A percentile compares a stretch with the other conserved stretches of the same genome.
These are phyloP conservation scores for Theristus sp. DNA, from an alignment of 2,888 invertebrate genomes.

Conservation along the genomic window DNA sequence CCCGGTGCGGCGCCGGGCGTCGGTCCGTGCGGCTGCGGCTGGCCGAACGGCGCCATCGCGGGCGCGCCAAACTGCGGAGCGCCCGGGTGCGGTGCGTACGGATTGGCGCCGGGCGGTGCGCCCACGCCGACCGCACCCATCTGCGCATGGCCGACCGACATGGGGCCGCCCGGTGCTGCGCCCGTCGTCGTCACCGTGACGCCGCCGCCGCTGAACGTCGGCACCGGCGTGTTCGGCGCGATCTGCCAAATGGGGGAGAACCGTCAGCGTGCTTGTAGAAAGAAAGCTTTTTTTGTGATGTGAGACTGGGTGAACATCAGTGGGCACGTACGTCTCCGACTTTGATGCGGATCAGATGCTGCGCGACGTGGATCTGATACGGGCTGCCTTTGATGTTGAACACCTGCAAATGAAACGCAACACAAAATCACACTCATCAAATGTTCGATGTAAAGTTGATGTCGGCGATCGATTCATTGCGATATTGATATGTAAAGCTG, in stretches of 20 bases:
- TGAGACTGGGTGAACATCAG: too few relatives aligned
- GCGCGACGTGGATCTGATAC: constrained; percentile 83
- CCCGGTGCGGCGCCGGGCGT: too few relatives aligned
- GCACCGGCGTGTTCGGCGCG: constrained; percentile 19
- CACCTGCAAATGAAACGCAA: too few relatives aligned
- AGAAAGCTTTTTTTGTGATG: neutral
- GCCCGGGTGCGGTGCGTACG: neutral
- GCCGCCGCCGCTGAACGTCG: neutral
- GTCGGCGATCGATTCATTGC: too few relatives aligned
- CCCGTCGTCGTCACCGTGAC: neutral
- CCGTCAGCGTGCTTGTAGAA: neutral
- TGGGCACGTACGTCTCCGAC: constrained; percentile 42
- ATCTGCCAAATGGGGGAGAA: neutral
- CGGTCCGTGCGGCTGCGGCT: neutral
- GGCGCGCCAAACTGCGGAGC: neutral
- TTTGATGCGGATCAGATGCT: constrained; percentile 87
- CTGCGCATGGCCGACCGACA: neutral
- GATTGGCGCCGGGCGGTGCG: neutral
- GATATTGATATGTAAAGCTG: too few relatives aligned
- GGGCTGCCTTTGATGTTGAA: constrained; percentile 76
- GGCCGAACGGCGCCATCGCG: neutral
- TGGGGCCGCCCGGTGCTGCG: neutral
- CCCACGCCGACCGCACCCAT: neutral
- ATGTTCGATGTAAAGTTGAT: too few relatives aligned
- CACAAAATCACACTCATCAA: too few relatives aligned